Percentiles rank a stretch among this genome's conserved stretches.
phyloP scores from a whole-genome alignment of 1,140 invertebrate genomes.

The Cataglyphis hispanica region DNA sequence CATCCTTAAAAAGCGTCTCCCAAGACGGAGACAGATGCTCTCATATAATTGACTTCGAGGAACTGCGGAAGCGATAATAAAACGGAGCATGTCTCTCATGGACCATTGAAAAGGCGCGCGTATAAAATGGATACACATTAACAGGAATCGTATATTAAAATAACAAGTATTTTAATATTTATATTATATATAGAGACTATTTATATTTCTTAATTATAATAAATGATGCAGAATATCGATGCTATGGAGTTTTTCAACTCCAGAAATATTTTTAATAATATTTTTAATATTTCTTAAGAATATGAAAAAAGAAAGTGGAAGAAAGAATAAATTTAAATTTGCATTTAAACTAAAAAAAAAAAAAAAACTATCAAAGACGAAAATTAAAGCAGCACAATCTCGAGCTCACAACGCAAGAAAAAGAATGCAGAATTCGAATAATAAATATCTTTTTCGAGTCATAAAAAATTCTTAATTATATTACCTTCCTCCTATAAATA shows the following conservation, averaged over 20 bases:
- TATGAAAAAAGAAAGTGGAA: no score
- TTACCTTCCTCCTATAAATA: background rate
- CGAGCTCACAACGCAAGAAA: background rate
- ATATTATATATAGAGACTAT: background rate
- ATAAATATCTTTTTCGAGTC: no score
- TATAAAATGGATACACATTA: background rate
- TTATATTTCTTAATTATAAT: background rate
- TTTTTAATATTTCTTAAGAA: no score
- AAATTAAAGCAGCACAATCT: background rate
- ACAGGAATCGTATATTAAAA: background rate
- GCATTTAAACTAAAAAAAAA: background rate
- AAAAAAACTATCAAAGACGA: background rate
- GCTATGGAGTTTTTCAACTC: background rate
- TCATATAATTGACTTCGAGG: conserved; percentile 45
- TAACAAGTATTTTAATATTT: no score
- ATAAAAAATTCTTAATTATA: background rate
- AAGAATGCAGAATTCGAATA: no score
- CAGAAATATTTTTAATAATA: no score
- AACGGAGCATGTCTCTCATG: conserved; percentile 20
- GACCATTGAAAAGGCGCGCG: conserved; percentile 4
- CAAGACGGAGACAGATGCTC: conserved; percentile 45
- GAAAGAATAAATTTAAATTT: background rate
- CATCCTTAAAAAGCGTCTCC: conserved; percentile 51
- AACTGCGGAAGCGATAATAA: conserved; percentile 51
- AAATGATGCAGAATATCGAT: background rate